Evolutionary conservation across 2,888 invertebrate species (phyloP).

Genomic region (Dermolepida albohirtum): DNA sequence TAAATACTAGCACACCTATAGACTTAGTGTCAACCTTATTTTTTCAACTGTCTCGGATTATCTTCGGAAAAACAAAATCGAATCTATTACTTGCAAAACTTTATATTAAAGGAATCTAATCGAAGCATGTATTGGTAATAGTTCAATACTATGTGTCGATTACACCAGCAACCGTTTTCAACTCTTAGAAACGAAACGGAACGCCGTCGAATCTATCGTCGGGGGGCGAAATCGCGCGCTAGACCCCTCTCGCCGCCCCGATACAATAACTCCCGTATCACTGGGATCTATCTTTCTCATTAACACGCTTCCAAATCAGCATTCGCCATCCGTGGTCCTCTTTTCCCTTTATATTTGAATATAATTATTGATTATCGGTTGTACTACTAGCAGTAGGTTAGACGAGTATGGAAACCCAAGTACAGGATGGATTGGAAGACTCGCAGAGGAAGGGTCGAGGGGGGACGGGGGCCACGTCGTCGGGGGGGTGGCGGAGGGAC

Average conservation of each 20-base stretch:
- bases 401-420: slow-evolving; percentile 52
- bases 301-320: slow-evolving; percentile 58
- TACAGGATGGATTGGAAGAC: slow-evolving; percentile 12
- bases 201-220: too few species aligned
- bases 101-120: too few species aligned
- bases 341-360: slow-evolving; percentile 71
- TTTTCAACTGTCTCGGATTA: too few species aligned
- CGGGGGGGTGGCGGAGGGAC: slow-evolving; percentile 53
- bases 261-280: slow-evolving; percentile 35
- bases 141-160: too few species aligned
- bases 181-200: too few species aligned
- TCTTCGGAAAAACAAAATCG: too few species aligned
- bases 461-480: slow-evolving; percentile 56
- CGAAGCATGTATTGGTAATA: too few species aligned
- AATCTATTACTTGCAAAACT: too few species aligned
- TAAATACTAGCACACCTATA: too few species aligned
- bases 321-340: slow-evolving; percentile 58
- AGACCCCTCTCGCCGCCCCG: slow-evolving; percentile 47
- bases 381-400: slow-evolving; percentile 53
- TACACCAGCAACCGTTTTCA: too few species aligned
- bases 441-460: slow-evolving; percentile 49
- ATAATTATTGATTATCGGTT: slow-evolving; percentile 74
- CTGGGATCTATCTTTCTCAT: slow-evolving; percentile 46
- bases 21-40: too few species aligned
- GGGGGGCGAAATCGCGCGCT: slow-evolving; percentile 1